Percentiles rank a stretch among this genome's conserved stretches.
Conservation (phyloP, 1,140 invertebrate species). For the Drosophila albomicans region DNA sequence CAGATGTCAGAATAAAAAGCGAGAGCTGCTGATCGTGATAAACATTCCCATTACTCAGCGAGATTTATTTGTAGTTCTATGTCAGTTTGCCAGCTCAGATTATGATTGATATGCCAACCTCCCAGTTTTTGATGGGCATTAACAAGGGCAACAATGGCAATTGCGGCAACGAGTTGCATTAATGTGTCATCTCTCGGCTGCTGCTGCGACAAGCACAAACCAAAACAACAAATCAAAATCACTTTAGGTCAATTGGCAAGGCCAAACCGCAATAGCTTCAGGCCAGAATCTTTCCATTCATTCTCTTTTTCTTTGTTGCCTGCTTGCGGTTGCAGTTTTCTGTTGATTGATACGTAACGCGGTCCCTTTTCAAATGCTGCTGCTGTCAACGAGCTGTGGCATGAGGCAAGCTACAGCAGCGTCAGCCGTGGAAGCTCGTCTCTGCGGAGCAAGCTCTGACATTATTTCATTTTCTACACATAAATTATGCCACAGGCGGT, state of each 20-base stretch:
- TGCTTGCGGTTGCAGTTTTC: slow-evolving; percentile 43
- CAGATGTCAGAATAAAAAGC: background rate
- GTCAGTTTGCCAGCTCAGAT: background rate
- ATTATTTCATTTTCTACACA: slow-evolving; percentile 62
- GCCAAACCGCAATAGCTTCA: background rate
- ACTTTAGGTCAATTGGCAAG: slow-evolving; percentile 23
- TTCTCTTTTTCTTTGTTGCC: slow-evolving; percentile 12
- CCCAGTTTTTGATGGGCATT: background rate
- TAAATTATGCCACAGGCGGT: slow-evolving; percentile 66
- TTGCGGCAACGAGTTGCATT: slow-evolving; percentile 35
- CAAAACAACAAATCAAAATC: slow-evolving; percentile 70
- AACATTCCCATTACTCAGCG: slow-evolving; percentile 7
- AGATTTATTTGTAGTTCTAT: background rate
- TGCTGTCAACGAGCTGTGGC: slow-evolving; percentile 33
- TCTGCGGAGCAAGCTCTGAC: slow-evolving; percentile 7
- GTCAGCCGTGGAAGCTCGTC: slow-evolving; percentile 17
- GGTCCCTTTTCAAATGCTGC: slow-evolving; percentile 16
- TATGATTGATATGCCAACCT: slow-evolving; percentile 5
- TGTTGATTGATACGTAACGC: slow-evolving; percentile 67
- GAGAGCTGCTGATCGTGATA: background rate
- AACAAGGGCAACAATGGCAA: slow-evolving; percentile 14
- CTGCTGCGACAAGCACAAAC: slow-evolving; percentile 31
- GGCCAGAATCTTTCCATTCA: slow-evolving; percentile 2
- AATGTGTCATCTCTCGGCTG: slow-evolving; percentile 31
- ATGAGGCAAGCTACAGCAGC: background rate